phyloP scores from a whole-genome alignment of 1,140 invertebrate genomes.

The Dendrolimus punctatus region DNA sequence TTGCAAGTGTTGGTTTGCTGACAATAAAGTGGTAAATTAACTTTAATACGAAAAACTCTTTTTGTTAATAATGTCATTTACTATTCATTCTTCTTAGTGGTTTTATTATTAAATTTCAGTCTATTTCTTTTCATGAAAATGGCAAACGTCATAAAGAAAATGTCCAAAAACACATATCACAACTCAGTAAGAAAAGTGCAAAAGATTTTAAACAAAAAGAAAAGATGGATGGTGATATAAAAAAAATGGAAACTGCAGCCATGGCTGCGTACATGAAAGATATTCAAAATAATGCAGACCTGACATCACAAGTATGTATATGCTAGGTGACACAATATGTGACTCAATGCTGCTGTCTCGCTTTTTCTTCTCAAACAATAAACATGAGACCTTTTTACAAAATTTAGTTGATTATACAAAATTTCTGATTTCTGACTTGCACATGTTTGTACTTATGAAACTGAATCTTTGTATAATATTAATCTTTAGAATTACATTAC shows the following conservation, averaged over 20 bases:
- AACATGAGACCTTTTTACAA: too few relatives aligned
- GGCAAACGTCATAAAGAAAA: constrained; percentile 95
- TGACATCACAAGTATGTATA: constrained; percentile 74
- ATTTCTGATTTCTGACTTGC: too few relatives aligned
- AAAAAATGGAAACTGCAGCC: constrained; percentile 91
- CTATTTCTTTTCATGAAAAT: constrained; percentile 95
- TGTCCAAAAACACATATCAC: constrained; percentile 89
- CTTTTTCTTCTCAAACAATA: too few relatives aligned
- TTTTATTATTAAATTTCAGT: constrained; percentile 72
- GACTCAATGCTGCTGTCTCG: too few relatives aligned
- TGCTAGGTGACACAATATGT: neutral
- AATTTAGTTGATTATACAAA: too few relatives aligned
- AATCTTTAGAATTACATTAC: too few relatives aligned
- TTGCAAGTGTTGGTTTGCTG: constrained; percentile 98
- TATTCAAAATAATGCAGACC: constrained; percentile 80
- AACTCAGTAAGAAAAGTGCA: constrained; percentile 87
- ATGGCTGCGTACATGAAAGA: constrained; percentile 88
- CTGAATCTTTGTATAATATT: too few relatives aligned
- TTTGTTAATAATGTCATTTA: neutral
- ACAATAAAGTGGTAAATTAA: constrained; percentile 92
- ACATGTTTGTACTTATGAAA: too few relatives aligned
- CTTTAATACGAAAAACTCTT: neutral
- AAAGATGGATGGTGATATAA: constrained; percentile 85
- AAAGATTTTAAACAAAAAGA: constrained; percentile 84
- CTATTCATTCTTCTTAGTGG: neutral